phyloP scores from a whole-genome alignment of 2,888 invertebrate genomes.

The Tiliacea citrago region DNA sequence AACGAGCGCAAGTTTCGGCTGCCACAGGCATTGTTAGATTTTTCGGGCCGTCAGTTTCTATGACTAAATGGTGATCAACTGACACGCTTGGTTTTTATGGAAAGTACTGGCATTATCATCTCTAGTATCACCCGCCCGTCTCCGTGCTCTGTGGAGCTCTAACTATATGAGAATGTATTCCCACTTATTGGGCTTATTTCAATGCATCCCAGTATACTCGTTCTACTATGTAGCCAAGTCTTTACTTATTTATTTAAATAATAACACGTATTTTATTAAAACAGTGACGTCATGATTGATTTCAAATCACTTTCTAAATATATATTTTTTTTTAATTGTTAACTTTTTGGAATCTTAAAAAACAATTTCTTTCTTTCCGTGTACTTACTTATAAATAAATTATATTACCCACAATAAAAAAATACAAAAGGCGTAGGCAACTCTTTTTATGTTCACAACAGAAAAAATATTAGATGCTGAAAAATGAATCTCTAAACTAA shows the following conservation, averaged over 20 bases:
- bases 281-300: background rate
- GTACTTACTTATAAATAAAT: background rate
- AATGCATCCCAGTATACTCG: background rate
- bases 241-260: background rate
- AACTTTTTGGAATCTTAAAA: too few species aligned
- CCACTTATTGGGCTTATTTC: background rate
- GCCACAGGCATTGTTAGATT: too few species aligned
- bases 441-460: constrained; percentile 4
- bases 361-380: too few species aligned
- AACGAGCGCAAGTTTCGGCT: too few species aligned
- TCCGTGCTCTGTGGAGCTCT: too few species aligned
- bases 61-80: too few species aligned
- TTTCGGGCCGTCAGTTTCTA: too few species aligned
- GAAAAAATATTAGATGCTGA: constrained; percentile 4
- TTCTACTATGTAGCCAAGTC: background rate
- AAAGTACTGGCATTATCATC: too few species aligned
- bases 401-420: background rate
- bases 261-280: background rate
- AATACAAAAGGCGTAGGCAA: background rate
- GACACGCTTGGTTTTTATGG: too few species aligned
- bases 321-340: too few species aligned
- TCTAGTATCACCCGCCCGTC: too few species aligned
- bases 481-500: constrained; percentile 40
- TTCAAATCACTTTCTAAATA: background rate
- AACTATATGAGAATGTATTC: too few species aligned